Conservation (phyloP, 2,888 invertebrate species). For the Cheilosia variabilis region DNA sequence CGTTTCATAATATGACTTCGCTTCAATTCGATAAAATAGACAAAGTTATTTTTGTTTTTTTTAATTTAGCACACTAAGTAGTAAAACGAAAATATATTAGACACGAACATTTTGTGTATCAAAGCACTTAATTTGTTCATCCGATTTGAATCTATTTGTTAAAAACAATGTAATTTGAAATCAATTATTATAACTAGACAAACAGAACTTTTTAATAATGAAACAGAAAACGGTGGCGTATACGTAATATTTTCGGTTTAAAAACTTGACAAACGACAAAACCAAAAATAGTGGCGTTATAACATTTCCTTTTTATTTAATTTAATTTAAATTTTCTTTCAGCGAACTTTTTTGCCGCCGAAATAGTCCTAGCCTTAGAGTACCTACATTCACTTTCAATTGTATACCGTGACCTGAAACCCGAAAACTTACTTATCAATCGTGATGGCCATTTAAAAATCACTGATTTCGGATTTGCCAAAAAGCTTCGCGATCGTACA, state of each 20-base stretch:
- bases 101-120: not conserved
- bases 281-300: too few relatives aligned
- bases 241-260: slow-evolving; percentile 32
- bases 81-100: not conserved
- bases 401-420: slow-evolving; percentile 95
- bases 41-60: too few relatives aligned
- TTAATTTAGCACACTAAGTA: not conserved
- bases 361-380: slow-evolving; percentile 96
- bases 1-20: too few relatives aligned
- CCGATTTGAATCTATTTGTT: too few relatives aligned
- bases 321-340: slow-evolving; percentile 65
- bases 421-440: slow-evolving; percentile 96
- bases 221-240: slow-evolving; percentile 14
- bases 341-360: slow-evolving; percentile 96
- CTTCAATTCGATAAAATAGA: too few relatives aligned
- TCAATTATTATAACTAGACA: not conserved
- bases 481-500: slow-evolving; percentile 96
- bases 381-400: slow-evolving; percentile 95
- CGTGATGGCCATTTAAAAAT: slow-evolving; percentile 97
- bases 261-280: too few relatives aligned
- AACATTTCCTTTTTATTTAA: not conserved
- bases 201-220: not conserved
- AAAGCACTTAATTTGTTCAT: too few relatives aligned
- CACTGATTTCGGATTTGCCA: slow-evolving; percentile 99
- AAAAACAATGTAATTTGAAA: not conserved